Percentiles rank a stretch among this genome's conserved stretches.
phyloP scores from a whole-genome alignment of 2,113 vertebrate genomes.

The Chiloscyllium plagiosum region DNA sequence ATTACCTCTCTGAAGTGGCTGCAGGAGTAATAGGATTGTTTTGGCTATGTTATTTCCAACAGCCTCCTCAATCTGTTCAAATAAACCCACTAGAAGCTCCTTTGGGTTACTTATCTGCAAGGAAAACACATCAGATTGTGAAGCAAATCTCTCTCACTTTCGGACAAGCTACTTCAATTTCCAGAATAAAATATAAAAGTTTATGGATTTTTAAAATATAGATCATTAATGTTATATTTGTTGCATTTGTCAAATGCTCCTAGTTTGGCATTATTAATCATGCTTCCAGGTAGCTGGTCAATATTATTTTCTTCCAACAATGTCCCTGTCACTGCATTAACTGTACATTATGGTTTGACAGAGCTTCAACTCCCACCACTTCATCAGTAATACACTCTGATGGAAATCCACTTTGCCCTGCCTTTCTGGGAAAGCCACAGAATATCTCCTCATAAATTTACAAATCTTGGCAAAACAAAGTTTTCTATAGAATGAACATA shows the following conservation, averaged over 20 bases:
- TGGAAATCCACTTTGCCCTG: background rate
- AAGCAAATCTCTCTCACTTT: constrained; percentile 47
- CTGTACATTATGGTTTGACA: background rate
- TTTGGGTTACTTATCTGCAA: constrained; percentile 82
- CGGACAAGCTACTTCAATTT: background rate
- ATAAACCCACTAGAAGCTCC: constrained; percentile 84
- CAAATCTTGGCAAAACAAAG: no score
- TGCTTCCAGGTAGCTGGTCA: background rate
- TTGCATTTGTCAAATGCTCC: background rate
- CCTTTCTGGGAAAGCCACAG: background rate
- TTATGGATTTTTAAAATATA: background rate
- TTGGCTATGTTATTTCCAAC: constrained; percentile 65
- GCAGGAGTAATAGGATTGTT: constrained; percentile 71
- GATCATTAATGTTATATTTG: background rate
- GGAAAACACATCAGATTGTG: constrained; percentile 45
- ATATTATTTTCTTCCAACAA: background rate
- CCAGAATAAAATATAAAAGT: background rate
- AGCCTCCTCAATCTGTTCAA: constrained; percentile 86
- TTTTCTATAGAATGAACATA: no score
- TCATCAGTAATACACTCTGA: background rate
- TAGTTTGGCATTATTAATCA: background rate
- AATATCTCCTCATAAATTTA: background rate
- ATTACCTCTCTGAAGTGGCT: constrained; percentile 81
- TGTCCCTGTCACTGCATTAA: background rate
- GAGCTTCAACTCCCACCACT: background rate